A percentile compares a stretch with the other conserved stretches of the same genome.
Conservation (phyloP, 2,888 invertebrate species). For the Erannis defoliaria region DNA sequence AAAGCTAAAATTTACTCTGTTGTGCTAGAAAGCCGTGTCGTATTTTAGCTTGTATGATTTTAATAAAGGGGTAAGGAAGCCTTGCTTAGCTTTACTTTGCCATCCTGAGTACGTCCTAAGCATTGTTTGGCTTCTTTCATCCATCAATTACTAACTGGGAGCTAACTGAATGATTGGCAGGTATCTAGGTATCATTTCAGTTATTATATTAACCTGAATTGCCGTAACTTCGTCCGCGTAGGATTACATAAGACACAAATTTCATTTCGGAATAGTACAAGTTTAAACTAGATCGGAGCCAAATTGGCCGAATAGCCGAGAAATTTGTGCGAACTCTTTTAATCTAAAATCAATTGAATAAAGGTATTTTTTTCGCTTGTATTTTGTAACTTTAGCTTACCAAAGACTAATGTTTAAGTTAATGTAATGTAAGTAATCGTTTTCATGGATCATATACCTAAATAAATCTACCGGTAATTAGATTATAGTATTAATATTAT, state of each 20-base stretch:
- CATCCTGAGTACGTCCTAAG: slow-evolving; percentile 23
- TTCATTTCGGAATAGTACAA: slow-evolving; percentile 12
- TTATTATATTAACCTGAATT: too few relatives aligned
- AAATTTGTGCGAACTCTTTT: slow-evolving; percentile 15
- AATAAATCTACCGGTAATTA: too few relatives aligned
- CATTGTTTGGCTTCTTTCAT: slow-evolving; percentile 28
- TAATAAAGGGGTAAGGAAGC: background rate
- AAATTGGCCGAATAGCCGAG: slow-evolving; percentile 17
- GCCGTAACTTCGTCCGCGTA: too few relatives aligned
- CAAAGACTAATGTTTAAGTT: background rate
- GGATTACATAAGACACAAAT: background rate
- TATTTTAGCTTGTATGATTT: background rate
- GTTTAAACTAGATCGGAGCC: slow-evolving; percentile 14
- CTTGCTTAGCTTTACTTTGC: background rate
- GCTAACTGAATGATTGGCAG: slow-evolving; percentile 39
- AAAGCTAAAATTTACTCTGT: too few relatives aligned
- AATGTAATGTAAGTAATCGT: background rate
- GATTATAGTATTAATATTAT: too few relatives aligned
- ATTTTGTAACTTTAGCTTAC: background rate
- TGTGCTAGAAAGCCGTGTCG: background rate
- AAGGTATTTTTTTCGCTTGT: background rate
- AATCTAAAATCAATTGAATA: slow-evolving; percentile 2
- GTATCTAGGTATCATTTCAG: slow-evolving; percentile 37
- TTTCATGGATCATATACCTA: too few relatives aligned
- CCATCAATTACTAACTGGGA: slow-evolving; percentile 33